Percentiles rank a stretch among this genome's conserved stretches.
Evolutionary conservation across 64 coral and sea anemone species (phyloP).

Genomic region (Stichodactyla mertensii): DNA sequence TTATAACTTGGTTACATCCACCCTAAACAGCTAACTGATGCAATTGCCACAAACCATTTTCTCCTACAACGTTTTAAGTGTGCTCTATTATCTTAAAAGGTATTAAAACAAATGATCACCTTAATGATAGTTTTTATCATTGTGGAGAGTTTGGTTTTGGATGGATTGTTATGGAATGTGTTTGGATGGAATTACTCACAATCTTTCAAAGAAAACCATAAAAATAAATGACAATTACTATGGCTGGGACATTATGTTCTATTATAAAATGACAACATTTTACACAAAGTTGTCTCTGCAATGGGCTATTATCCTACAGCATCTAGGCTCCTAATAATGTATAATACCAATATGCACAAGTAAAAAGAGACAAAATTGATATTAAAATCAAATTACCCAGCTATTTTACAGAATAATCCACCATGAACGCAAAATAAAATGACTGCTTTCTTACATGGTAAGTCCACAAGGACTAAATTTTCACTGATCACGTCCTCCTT

Average conservation of each 20-base stretch:
- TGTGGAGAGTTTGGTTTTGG: background rate
- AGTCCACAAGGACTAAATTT: background rate
- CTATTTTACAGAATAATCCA: constrained; percentile 14
- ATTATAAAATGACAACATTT: constrained; percentile 9
- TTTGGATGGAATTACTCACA: background rate
- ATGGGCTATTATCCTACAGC: background rate
- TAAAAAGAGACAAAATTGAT: background rate
- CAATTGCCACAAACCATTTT: constrained; percentile 5
- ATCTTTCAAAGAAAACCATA: background rate
- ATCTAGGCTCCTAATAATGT: background rate
- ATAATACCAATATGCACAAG: background rate
- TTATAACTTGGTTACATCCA: background rate
- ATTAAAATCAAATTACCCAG: constrained; percentile 5
- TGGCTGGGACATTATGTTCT: background rate
- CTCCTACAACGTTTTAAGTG: background rate
- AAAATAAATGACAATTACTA: background rate
- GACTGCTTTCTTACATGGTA: background rate
- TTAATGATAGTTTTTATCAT: background rate
- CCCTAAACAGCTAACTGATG: background rate
- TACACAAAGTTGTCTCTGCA: background rate
- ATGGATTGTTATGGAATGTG: background rate
- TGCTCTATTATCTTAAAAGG: background rate
- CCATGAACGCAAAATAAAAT: constrained; percentile 6
- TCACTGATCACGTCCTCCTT: background rate
- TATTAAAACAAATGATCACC: background rate